Evolutionary conservation across 2,888 invertebrate species (phyloP), one percentile per base, ranked within the genome.

Genomic region (Ceraclea dissimilis): DNA sequence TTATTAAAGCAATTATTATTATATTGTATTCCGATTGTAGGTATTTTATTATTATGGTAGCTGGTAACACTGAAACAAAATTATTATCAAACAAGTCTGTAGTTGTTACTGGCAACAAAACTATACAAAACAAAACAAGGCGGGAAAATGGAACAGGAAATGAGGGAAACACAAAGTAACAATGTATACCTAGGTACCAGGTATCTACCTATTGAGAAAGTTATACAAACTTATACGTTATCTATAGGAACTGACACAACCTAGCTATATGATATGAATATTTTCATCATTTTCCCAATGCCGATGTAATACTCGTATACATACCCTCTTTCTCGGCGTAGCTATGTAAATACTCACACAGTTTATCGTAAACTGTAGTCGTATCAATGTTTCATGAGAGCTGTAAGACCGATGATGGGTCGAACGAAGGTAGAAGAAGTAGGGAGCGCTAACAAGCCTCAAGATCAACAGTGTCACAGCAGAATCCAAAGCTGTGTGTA

Each of bases 1-100:
- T 65, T 70, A 77, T 76, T 77, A 73, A 68, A 73, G 73, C 75
- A 77, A 77, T 77, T 73, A 39, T 39, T 13, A 26, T 26, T 13
- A 13, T 39, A 16, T 39, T 39, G 13, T 39, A 16, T 39, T 39
- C 13, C 39, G 39, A n/a, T 39, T 39, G 39, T 39, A 16, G n/a
- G n/a, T n/a, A n/a, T n/a, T n/a, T n/a, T n/a, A n/a, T n/a, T 39
- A 39, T 39, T 39, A 16, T 39, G 39, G 16, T 39, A 72, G 59
- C 17, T 44, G 48, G 52, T 49, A 44, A 53, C 51, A 39, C 47
- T 22, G 39, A 39, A 50, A 47, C 56, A 18, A 55, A 47, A 48
- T 52, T 54, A 59, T 39, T 39, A 56, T 53, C 56, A 59, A 59
- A 59, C 59, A 59, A 59, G 53, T 51, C 39, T 16, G 13, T 16